phyloP scores from a whole-genome alignment of 2,888 invertebrate genomes.

The Prosopocoilus inquinatus region DNA sequence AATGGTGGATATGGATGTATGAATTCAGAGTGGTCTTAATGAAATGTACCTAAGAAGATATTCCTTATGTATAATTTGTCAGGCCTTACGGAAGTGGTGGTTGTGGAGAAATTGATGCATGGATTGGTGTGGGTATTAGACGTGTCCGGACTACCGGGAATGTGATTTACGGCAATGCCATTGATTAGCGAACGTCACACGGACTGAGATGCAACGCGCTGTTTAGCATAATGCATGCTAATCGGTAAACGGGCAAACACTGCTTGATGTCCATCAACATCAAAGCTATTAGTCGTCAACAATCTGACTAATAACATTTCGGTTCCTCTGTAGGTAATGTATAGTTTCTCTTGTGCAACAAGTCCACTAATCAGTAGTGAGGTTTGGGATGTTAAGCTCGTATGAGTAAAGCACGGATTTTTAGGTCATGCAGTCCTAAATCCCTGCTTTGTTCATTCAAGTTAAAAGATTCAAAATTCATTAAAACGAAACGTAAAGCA shows the following conservation, averaged over 20 bases:
- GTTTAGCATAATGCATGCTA: slow-evolving; percentile 49
- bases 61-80: too few relatives aligned
- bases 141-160: slow-evolving; percentile 44
- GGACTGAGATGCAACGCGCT: slow-evolving; percentile 43
- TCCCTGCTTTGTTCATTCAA: too few relatives aligned
- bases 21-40: too few relatives aligned
- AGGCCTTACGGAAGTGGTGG: slow-evolving; percentile 26
- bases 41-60: too few relatives aligned
- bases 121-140: slow-evolving; percentile 39
- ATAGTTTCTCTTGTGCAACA: too few relatives aligned
- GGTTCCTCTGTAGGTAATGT: slow-evolving; percentile 6
- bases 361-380: too few relatives aligned
- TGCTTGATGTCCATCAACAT: slow-evolving; percentile 41
- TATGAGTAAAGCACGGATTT: too few relatives aligned
- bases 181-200: slow-evolving; percentile 47
- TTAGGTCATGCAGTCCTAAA: too few relatives aligned
- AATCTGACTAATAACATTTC: slow-evolving; percentile 36
- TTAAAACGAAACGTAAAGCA: neutral
- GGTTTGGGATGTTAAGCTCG: too few relatives aligned
- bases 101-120: slow-evolving; percentile 42
- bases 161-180: slow-evolving; percentile 48
- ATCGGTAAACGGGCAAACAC: slow-evolving; percentile 44
- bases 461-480: too few relatives aligned
- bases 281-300: slow-evolving; percentile 42
- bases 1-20: too few relatives aligned